Conservation (phyloP, 2,113 vertebrate species). For the Malurus alboscapulatus region DNA sequence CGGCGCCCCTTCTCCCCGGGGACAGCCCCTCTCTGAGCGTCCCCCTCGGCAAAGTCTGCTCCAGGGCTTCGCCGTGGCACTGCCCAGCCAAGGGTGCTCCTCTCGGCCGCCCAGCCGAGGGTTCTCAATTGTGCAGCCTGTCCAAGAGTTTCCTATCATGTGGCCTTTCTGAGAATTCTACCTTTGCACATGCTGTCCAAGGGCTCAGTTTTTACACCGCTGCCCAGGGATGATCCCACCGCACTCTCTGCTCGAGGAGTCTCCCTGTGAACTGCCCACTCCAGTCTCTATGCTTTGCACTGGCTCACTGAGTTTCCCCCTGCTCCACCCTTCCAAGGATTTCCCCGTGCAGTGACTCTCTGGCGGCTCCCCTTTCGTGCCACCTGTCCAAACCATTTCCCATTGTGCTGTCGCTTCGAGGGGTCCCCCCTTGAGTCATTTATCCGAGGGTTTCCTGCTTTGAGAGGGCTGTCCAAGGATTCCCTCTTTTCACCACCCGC, state of each 20-base stretch:
- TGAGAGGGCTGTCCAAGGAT: neutral
- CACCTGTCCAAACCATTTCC: neutral
- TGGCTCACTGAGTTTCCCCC: neutral
- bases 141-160: neutral
- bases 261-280: fast-evolving
- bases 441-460: neutral
- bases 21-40: neutral
- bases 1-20: neutral
- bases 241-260: neutral
- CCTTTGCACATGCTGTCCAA: neutral
- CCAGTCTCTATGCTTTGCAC: neutral
- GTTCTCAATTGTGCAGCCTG: neutral
- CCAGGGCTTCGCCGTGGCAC: fast-evolving
- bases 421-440: neutral
- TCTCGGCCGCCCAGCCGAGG: fast-evolving
- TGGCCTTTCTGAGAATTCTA: neutral
- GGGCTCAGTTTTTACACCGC: neutral
- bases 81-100: neutral
- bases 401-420: fast-evolving
- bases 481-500: neutral
- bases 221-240: neutral
- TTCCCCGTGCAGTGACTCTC: neutral
- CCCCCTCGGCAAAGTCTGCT: neutral
- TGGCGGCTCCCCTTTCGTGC: neutral
- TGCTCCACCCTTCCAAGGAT: neutral